A percentile compares a stretch with the other conserved stretches of the same genome.
Conservation (phyloP, 2,797 vertebrate genomes). For the Poecile montanus region DNA sequence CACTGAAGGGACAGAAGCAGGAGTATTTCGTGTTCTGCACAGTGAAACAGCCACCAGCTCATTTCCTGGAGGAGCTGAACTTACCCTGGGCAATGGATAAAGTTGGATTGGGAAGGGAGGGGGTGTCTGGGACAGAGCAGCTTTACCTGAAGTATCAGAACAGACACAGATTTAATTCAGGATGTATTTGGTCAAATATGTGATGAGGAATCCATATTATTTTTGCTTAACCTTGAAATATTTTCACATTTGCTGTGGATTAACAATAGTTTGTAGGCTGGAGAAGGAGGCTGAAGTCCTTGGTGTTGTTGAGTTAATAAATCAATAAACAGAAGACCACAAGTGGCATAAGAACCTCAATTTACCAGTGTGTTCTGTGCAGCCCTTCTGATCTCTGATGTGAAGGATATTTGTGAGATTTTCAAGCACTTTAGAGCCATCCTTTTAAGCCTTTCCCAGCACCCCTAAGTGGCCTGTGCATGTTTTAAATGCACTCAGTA, state of each 20-base stretch:
- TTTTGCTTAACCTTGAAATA: neutral
- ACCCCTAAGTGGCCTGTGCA: fast-evolving
- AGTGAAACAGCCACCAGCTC: neutral
- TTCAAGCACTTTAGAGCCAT: neutral
- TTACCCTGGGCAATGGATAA: neutral
- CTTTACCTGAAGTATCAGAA: neutral
- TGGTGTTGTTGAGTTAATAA: neutral
- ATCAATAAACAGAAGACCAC: neutral
- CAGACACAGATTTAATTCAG: neutral
- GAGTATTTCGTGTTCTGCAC: conserved; percentile 60
- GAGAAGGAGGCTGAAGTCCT: neutral
- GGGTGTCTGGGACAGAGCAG: neutral
- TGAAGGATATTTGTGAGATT: neutral
- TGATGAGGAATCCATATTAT: neutral
- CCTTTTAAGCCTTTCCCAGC: neutral
- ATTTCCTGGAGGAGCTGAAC: neutral
- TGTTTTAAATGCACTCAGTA: neutral
- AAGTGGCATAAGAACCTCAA: neutral
- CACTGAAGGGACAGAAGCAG: conserved; percentile 78
- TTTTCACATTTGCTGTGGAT: neutral
- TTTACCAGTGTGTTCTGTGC: neutral
- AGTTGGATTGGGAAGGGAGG: neutral
- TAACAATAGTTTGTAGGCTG: neutral
- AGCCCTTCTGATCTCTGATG: neutral
- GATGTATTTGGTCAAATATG: neutral